Conservation (phyloP, 2,888 invertebrate species). For the Apamea anceps region DNA sequence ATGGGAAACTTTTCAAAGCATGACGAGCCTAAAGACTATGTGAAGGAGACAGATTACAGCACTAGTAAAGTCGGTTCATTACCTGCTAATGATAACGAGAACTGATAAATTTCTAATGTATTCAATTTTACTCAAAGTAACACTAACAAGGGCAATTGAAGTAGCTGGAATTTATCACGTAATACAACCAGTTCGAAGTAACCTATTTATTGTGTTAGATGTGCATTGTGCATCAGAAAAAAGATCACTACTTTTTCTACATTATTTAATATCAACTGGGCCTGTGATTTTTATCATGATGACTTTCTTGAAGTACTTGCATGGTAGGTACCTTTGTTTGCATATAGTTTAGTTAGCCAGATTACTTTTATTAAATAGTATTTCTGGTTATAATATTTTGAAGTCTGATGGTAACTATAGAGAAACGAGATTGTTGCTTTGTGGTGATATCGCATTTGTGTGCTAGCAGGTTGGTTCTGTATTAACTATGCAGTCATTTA, state of each 20-base stretch:
- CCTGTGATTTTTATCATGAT: slow-evolving; percentile 21
- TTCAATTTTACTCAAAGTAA: slow-evolving; percentile 5
- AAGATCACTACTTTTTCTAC: slow-evolving; percentile 5
- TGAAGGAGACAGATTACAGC: slow-evolving; percentile 84
- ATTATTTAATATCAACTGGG: slow-evolving; percentile 12
- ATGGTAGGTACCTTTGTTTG: slow-evolving; percentile 9
- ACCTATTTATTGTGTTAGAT: slow-evolving; percentile 3
- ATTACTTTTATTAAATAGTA: slow-evolving; percentile 7
- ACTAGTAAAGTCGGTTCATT: slow-evolving; percentile 72
- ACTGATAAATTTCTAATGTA: slow-evolving; percentile 61
- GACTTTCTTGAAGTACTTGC: slow-evolving; percentile 1
- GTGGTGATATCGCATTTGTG: slow-evolving; percentile 13
- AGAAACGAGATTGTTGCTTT: slow-evolving; percentile 20
- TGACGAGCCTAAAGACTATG: slow-evolving; percentile 84
- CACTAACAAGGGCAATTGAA: not conserved
- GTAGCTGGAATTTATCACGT: slow-evolving; percentile 9
- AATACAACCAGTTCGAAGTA: slow-evolving; percentile 1
- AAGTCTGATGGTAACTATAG: slow-evolving; percentile 48
- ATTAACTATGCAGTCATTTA: slow-evolving; percentile 19
- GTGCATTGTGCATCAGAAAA: not conserved
- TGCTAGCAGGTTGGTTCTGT: slow-evolving; percentile 1
- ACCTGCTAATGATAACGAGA: slow-evolving; percentile 76
- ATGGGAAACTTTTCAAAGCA: slow-evolving; percentile 85
- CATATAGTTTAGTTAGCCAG: slow-evolving; percentile 13
- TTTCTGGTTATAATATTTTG: slow-evolving; percentile 23